Base-by-base conservation (phyloP, 1,140 invertebrate species). In the Hycleus cichorii region DNA sequence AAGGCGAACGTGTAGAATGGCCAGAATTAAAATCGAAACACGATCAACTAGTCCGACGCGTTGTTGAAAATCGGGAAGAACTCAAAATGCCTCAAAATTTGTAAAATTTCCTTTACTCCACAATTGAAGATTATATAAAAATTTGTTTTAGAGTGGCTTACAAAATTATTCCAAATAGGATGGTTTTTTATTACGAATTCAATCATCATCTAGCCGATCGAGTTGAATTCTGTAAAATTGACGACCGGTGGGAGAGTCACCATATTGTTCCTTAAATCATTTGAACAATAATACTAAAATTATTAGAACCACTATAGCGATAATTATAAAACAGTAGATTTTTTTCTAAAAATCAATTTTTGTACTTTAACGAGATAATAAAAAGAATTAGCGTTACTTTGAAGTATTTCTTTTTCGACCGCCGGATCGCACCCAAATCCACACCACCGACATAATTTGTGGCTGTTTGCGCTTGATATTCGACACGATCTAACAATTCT, bases 401-500 rank as follows among this genome's bases (percentile, higher is more conserved):
- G 10, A 65, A 46, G 43, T 50, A 54, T 58, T 62, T 68, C 26
- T 42, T 60, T 42, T 64, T 67, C 8, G 59, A 8, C 70, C 80
- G 85, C 71, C 80, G 77, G 49, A 86, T 81, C 74, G 84, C 81
- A 71, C 80, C 80, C 42, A 86, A 82, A 70, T 87, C 81, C 64
- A 77, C 74, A 62, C 84, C 84, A 47, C 89, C 80, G 82, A 89
- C 78, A 70, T 81, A 81, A 64, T 84, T 78, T 39, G 77, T 78
- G 5, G 86, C 83, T 71, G 80, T 79, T 69, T 79, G 76, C 54
- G 86, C 85, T 75, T 84, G 86, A 77, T 84, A 83, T 75, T 88
- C 85, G 55, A 88, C 81, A 59, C 80, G 82, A 72, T 87, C 82
- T 63, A 89, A 72, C 66, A 84, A 80, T 62, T 87, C 85, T 69